phyloP scores from a whole-genome alignment of 92 coral and sea anemone genomes.

The Virgularia gustaviana region DNA sequence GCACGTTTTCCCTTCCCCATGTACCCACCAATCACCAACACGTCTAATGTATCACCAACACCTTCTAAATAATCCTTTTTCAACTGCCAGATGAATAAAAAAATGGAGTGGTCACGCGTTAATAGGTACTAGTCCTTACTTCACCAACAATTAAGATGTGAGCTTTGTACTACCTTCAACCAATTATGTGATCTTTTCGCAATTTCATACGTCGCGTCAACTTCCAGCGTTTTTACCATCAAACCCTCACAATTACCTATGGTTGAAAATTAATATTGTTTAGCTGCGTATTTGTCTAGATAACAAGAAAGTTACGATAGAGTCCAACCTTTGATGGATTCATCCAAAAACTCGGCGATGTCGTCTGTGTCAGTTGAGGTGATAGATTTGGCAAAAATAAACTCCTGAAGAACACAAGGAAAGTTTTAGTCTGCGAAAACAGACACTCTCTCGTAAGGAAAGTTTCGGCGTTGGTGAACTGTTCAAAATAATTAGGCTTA shows the following conservation, averaged over 20 bases:
- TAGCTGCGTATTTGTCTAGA: not conserved
- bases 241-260: constrained; percentile 95
- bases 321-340: constrained; percentile 81
- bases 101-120: not conserved
- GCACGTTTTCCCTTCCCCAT: constrained; percentile 93
- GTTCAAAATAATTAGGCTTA: too few relatives aligned
- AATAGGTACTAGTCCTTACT: not conserved
- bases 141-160: too few relatives aligned
- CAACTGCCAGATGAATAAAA: constrained; percentile 51
- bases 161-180: constrained; percentile 73
- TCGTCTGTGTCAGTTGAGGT: constrained; percentile 95
- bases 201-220: constrained; percentile 94
- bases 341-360: constrained; percentile 91
- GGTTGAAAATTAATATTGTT: not conserved
- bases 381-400: constrained; percentile 82
- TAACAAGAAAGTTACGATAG: too few relatives aligned
- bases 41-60: constrained; percentile 90
- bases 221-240: constrained; percentile 93
- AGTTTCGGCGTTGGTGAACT: too few relatives aligned
- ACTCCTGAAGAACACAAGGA: constrained; percentile 57
- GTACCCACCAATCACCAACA: constrained; percentile 88
- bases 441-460: too few relatives aligned
- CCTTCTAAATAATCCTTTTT: constrained; percentile 94
- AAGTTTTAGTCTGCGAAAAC: too few relatives aligned
- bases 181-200: constrained; percentile 98